These are phyloP conservation scores for Phortica magna DNA, from an alignment of 2,888 invertebrate species.

Conservation along the genomic window DNA sequence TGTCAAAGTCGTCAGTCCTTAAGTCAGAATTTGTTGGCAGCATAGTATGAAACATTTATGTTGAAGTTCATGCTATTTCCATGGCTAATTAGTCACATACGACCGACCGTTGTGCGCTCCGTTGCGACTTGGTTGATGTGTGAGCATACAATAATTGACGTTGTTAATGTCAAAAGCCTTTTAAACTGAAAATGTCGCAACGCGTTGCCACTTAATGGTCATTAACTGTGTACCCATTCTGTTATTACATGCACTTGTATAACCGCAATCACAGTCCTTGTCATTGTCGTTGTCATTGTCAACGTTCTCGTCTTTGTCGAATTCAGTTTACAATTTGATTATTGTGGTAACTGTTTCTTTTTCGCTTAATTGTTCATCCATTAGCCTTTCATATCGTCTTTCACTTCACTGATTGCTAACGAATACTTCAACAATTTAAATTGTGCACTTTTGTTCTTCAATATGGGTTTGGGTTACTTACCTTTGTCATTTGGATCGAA, in stretches of 20 bases:
- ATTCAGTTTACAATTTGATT: constrained; percentile 28
- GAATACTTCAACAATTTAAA: background rate
- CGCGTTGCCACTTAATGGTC: no score
- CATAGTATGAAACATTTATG: background rate
- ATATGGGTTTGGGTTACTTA: constrained; percentile 69
- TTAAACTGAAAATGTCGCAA: background rate
- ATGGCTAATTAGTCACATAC: constrained; percentile 26
- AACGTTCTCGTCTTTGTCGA: background rate
- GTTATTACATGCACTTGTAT: background rate
- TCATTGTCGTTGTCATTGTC: background rate
- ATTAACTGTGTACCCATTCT: no score
- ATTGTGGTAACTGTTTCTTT: constrained; percentile 20
- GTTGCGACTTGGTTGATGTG: background rate
- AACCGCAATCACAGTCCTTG: background rate
- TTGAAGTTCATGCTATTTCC: background rate
- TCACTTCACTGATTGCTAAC: background rate
- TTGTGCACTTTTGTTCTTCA: no score
- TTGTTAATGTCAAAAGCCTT: background rate
- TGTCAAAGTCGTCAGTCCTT: constrained; percentile 1
- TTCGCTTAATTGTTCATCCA: background rate
- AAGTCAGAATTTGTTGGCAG: background rate
- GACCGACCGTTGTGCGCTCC: background rate
- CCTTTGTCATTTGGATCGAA: constrained; percentile 90
- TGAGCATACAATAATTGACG: background rate
- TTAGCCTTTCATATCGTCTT: background rate